Conservation (phyloP, 2,888 invertebrate species). For the Agrypnus murinus region DNA sequence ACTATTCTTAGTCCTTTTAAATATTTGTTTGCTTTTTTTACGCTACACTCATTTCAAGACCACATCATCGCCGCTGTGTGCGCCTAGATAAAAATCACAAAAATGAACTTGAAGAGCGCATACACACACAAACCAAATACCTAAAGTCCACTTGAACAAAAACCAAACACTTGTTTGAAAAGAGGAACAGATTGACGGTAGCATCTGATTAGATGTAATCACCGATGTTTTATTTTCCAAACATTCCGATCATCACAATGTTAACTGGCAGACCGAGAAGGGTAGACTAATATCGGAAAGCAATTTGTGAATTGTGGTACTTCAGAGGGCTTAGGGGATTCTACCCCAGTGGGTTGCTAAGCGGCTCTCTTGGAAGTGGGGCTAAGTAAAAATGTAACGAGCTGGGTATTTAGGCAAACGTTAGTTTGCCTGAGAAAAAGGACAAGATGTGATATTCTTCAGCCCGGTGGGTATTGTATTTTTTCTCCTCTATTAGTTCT, state of each 20-base stretch:
- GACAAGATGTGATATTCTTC: too few relatives aligned
- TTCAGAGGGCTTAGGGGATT: slow-evolving; percentile 64
- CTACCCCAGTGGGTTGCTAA: slow-evolving; percentile 62
- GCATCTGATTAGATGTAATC: slow-evolving; percentile 54
- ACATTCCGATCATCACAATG: slow-evolving; percentile 52
- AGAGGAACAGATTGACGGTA: slow-evolving; percentile 39
- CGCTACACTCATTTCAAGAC: too few relatives aligned
- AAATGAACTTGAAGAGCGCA: slow-evolving; percentile 29
- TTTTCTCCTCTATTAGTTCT: too few relatives aligned
- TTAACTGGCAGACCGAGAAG: slow-evolving; percentile 55
- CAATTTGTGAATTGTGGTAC: slow-evolving; percentile 70
- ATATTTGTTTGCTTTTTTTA: too few relatives aligned
- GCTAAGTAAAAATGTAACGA: slow-evolving; percentile 46
- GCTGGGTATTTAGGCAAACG: slow-evolving; percentile 31
- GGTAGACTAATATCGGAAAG: slow-evolving; percentile 68
- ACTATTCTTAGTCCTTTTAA: too few relatives aligned
- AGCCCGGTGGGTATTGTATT: too few relatives aligned
- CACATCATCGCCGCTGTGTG: too few relatives aligned
- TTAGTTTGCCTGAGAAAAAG: too few relatives aligned
- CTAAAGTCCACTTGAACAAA: slow-evolving; percentile 26
- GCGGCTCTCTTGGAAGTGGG: slow-evolving; percentile 47
- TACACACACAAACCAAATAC: slow-evolving; percentile 38
- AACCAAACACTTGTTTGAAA: slow-evolving; percentile 41
- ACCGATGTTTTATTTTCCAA: slow-evolving; percentile 51
- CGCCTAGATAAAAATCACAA: slow-evolving; percentile 28